These are phyloP conservation scores for Seriola rivoliana DNA, from an alignment of 2,113 vertebrate genomes.

Conservation along the genomic window DNA sequence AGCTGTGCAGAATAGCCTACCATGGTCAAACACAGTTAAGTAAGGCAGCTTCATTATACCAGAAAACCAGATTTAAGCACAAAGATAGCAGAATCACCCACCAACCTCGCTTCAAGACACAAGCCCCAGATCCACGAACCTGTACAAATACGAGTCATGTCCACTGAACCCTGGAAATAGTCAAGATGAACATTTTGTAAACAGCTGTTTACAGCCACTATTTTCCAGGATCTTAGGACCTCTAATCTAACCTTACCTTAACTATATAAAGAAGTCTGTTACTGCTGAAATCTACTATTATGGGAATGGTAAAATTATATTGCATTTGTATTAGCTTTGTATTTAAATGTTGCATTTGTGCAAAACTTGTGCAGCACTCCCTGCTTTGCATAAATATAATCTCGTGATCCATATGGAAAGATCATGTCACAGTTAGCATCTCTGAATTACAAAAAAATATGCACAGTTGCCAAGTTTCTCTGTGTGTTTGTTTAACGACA, in stretches of 20 bases:
- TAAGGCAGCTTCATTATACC: too few species aligned
- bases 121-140: too few species aligned
- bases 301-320: background rate
- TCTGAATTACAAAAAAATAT: background rate
- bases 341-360: background rate
- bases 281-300: background rate
- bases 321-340: background rate
- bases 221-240: too few species aligned
- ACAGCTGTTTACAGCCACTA: too few species aligned
- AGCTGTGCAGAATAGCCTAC: too few species aligned
- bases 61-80: too few species aligned
- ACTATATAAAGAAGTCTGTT: background rate
- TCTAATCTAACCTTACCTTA: background rate
- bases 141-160: too few species aligned
- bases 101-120: too few species aligned
- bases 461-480: background rate
- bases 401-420: slow-evolving; percentile 45
- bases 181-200: too few species aligned
- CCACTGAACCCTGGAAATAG: too few species aligned
- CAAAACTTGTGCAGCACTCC: background rate
- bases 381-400: slow-evolving; percentile 17
- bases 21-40: too few species aligned
- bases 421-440: slow-evolving; percentile 19
- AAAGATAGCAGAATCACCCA: too few species aligned
- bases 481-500: background rate